Evolutionary conservation across 2,888 invertebrate genomes (phyloP).

Genomic region (Epinotia ramella): DNA sequence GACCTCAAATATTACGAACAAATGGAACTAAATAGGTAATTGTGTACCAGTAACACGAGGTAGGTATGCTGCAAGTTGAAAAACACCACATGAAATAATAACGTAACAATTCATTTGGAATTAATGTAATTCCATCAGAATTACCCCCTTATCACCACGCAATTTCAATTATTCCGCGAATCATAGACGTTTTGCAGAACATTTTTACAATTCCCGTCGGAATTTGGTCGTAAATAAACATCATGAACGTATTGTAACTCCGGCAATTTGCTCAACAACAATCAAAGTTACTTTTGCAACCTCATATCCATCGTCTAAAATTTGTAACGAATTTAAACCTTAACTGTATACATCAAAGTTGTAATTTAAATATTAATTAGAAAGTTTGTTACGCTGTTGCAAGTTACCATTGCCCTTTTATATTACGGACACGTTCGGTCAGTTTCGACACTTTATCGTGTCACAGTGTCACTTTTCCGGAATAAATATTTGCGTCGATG

Average conservation of each 20-base stretch:
- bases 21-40: no score
- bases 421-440: slow-evolving; percentile 29
- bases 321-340: not conserved
- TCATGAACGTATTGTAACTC: slow-evolving; percentile 26
- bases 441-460: slow-evolving; percentile 31
- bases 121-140: not conserved
- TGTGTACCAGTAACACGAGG: no score
- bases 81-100: not conserved
- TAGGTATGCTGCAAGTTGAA: no score
- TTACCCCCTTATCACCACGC: slow-evolving; percentile 20
- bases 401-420: not conserved
- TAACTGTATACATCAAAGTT: not conserved
- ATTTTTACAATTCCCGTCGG: slow-evolving; percentile 12
- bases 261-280: slow-evolving; percentile 20
- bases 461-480: slow-evolving; percentile 42
- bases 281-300: not conserved
- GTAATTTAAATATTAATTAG: not conserved
- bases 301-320: not conserved
- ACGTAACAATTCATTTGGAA: slow-evolving; percentile 4
- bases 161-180: slow-evolving; percentile 24
- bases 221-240: slow-evolving; percentile 18
- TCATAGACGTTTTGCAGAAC: not conserved
- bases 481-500: slow-evolving; percentile 42
- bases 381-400: not conserved
- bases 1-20: no score